phyloP scores from a whole-genome alignment of 2,797 vertebrate species.

The Spea hammondii region DNA sequence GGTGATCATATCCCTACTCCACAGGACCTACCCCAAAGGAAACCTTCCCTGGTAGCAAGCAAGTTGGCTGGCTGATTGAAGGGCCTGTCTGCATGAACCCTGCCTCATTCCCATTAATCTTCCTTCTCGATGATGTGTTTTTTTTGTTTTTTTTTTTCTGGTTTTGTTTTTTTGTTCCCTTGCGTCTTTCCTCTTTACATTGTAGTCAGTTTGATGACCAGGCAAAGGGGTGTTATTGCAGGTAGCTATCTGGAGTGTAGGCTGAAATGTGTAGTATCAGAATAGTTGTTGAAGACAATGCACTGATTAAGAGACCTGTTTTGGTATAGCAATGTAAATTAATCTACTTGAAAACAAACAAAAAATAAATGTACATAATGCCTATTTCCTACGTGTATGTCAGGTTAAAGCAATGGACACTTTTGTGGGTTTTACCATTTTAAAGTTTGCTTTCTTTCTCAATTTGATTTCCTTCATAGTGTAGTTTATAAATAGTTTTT shows the following conservation, averaged over 20 bases:
- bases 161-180: constrained; percentile 44
- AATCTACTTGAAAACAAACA: constrained; percentile 69
- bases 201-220: constrained; percentile 76
- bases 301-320: constrained; percentile 67
- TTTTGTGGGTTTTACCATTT: constrained; percentile 78
- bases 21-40: constrained; percentile 96
- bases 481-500: constrained; percentile 71
- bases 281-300: constrained; percentile 69
- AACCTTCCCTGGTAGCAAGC: constrained; percentile 96
- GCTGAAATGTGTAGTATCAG: constrained; percentile 66
- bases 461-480: constrained; percentile 70
- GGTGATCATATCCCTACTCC: constrained; percentile 98
- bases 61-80: constrained; percentile 93
- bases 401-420: constrained; percentile 73
- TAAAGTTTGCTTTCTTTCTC: constrained; percentile 80
- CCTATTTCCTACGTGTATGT: constrained; percentile 77
- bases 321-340: constrained; percentile 68
- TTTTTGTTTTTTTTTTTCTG: constrained; percentile 64
- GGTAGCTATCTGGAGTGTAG: constrained; percentile 71
- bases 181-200: constrained; percentile 68
- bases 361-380: constrained; percentile 77
- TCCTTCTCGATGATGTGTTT: constrained; percentile 61
- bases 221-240: constrained; percentile 71
- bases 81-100: constrained; percentile 69
- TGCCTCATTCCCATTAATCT: constrained; percentile 67